A percentile compares a stretch with the other conserved stretches of the same genome.
Evolutionary conservation across 1,140 invertebrate species (phyloP).

Genomic region (Anastrepha obliqua): DNA sequence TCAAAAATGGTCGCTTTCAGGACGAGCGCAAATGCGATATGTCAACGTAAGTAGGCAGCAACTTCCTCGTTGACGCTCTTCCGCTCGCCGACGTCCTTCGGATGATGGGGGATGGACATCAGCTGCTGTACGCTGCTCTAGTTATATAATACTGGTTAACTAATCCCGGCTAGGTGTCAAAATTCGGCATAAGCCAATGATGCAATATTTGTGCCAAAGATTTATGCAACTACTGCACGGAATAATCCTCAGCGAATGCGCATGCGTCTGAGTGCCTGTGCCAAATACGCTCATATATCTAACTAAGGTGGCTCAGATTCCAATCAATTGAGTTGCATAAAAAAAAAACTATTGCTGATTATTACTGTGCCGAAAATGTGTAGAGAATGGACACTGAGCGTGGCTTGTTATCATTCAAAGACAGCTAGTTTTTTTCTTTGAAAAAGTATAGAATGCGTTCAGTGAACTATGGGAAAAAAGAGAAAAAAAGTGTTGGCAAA

Average conservation of each 20-base stretch:
- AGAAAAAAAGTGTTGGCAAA: too few species aligned
- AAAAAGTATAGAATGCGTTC: too few species aligned
- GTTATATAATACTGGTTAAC: constrained; percentile 31
- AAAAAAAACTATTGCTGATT: neutral
- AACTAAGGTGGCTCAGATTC: constrained; percentile 1
- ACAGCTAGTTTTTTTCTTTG: neutral
- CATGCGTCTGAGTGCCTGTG: neutral
- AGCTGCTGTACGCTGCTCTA: neutral
- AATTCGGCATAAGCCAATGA: constrained; percentile 73
- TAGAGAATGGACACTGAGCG: neutral
- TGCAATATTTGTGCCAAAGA: constrained; percentile 62
- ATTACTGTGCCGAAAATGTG: neutral
- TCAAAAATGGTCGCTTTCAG: too few species aligned
- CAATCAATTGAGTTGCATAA: constrained; percentile 21
- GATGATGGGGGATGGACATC: neutral
- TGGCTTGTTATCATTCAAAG: neutral
- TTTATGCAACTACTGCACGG: neutral
- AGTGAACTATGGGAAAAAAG: too few species aligned
- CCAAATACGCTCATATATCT: neutral
- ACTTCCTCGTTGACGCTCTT: constrained; percentile 12
- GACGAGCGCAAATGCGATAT: neutral
- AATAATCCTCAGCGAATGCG: neutral
- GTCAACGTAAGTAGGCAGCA: constrained; percentile 38
- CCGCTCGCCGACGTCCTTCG: neutral
- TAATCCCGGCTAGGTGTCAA: constrained; percentile 66